A percentile compares a stretch with the other conserved stretches of the same genome.
Conservation (phyloP, 2,113 vertebrate species). For the Panthera uncia region DNA sequence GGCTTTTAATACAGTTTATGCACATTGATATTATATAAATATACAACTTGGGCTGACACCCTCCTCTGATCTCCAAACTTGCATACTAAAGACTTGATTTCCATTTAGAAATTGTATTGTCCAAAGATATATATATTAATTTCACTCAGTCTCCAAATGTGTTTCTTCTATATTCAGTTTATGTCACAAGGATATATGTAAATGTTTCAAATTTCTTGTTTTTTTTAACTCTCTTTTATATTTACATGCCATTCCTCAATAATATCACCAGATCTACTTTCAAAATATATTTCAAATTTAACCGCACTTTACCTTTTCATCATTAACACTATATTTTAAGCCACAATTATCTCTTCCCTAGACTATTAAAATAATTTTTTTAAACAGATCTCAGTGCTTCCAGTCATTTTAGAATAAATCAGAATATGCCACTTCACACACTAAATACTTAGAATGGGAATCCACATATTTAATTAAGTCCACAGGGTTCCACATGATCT, state of each 20-base stretch:
- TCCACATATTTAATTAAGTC: neutral
- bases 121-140: neutral
- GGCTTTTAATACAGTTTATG: neutral
- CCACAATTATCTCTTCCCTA: neutral
- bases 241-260: neutral
- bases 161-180: neutral
- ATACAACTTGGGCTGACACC: neutral
- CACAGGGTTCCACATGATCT: neutral
- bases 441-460: neutral
- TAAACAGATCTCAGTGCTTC: neutral
- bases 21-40: neutral
- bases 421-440: neutral
- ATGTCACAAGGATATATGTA: fast-evolving
- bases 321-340: neutral
- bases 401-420: neutral
- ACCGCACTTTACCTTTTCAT: neutral
- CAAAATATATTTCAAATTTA: neutral
- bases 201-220: neutral
- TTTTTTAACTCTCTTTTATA: neutral
- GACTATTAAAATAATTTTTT: neutral
- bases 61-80: neutral
- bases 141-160: neutral
- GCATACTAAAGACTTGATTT: neutral
- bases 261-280: neutral
- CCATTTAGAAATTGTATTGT: neutral